These are phyloP conservation scores for Dipus sagitta DNA, from an alignment of 2,797 vertebrate species.

Conservation along the genomic window DNA sequence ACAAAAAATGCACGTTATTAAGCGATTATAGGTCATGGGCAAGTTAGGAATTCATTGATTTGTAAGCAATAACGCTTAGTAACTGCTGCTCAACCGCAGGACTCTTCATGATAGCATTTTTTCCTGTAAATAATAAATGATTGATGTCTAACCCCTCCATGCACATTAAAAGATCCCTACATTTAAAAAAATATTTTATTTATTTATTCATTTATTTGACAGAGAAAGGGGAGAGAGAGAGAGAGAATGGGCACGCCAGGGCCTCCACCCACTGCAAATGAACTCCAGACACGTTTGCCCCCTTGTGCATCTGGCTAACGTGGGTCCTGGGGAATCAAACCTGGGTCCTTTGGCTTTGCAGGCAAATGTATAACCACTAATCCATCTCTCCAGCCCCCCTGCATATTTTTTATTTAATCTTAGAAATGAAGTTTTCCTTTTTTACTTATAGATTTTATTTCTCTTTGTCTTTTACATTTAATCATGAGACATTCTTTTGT, in stretches of 20 bases:
- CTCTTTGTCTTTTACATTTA: slow-evolving; percentile 47
- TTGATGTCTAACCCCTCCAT: not conserved
- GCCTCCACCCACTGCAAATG: no score
- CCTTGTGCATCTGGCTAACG: no score
- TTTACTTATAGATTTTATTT: slow-evolving; percentile 27
- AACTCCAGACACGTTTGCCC: no score
- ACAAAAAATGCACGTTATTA: not conserved
- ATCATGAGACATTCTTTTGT: not conserved
- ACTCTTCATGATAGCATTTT: not conserved
- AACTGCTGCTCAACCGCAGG: not conserved
- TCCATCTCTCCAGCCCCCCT: not conserved
- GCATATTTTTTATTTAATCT: not conserved
- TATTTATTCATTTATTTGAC: not conserved
- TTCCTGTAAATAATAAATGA: not conserved
- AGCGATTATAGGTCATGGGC: slow-evolving; percentile 21
- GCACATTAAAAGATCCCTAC: not conserved
- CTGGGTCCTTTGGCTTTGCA: no score
- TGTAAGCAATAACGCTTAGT: slow-evolving; percentile 32
- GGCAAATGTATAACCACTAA: no score
- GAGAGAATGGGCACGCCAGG: no score
- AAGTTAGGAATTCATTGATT: slow-evolving; percentile 47
- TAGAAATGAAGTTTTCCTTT: not conserved
- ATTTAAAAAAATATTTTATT: not conserved
- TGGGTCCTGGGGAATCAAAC: no score
- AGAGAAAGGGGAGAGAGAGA: no score